phyloP scores from a whole-genome alignment of 2,797 vertebrate genomes.

The Myiotriccus ornatus region DNA sequence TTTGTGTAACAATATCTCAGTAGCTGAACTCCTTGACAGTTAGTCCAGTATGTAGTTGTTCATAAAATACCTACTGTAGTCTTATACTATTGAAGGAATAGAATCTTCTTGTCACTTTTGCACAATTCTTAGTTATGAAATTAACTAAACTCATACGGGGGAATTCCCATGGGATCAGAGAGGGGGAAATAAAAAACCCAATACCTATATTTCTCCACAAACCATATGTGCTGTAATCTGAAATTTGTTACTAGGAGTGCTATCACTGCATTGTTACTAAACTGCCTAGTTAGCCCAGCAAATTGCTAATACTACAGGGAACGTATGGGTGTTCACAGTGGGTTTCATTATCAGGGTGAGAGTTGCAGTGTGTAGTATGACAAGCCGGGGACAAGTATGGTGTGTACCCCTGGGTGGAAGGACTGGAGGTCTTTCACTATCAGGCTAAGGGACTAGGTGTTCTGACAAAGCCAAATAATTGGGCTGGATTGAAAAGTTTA shows the following conservation, averaged over 20 bases:
- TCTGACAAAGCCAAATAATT: neutral
- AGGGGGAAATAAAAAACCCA: neutral
- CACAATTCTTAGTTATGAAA: neutral
- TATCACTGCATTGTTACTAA: neutral
- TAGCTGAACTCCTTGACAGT: neutral
- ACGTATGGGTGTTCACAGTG: accelerated
- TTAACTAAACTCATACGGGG: neutral
- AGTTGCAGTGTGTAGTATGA: neutral
- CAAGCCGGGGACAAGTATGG: neutral
- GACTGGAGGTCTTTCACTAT: neutral
- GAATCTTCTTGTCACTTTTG: neutral
- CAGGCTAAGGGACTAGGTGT: neutral
- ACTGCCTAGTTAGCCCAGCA: neutral
- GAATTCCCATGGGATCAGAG: neutral
- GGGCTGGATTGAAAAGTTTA: neutral
- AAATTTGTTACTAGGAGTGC: neutral
- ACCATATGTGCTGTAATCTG: neutral
- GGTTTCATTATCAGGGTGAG: neutral
- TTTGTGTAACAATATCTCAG: neutral
- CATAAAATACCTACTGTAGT: neutral
- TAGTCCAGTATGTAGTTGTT: neutral
- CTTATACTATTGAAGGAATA: neutral
- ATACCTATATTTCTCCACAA: neutral
- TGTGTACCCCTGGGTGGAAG: neutral
- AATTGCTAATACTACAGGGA: neutral